These are phyloP conservation scores for Platycercus adscitus DNA, from an alignment of 2,113 vertebrate species.

Conservation along the genomic window DNA sequence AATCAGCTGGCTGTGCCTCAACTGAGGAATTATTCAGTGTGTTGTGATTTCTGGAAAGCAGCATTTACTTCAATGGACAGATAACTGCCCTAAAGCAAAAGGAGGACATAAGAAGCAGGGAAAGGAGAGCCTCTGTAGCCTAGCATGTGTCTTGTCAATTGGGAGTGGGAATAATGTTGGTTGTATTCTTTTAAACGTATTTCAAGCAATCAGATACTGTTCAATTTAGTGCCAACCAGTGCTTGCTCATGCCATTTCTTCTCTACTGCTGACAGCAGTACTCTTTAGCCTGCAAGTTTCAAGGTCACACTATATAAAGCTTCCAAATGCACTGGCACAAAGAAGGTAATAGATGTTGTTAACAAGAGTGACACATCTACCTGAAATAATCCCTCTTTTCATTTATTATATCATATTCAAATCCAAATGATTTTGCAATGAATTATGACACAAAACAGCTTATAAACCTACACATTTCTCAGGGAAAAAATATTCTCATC, in stretches of 20 bases:
- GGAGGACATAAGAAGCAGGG: background rate
- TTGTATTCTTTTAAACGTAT: background rate
- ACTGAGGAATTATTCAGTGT: conserved; percentile 32
- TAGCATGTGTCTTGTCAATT: background rate
- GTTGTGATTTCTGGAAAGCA: conserved; percentile 48
- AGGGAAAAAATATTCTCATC: background rate
- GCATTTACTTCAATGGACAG: conserved; percentile 45
- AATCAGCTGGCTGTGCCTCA: conserved; percentile 55
- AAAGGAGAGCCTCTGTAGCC: background rate
- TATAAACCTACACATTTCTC: background rate
- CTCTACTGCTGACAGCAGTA: background rate
- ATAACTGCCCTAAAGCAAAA: background rate
- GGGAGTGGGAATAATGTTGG: too few relatives aligned
- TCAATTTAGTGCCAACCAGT: background rate
- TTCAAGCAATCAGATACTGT: background rate
- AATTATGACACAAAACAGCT: background rate
- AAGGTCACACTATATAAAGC: conserved; percentile 3
- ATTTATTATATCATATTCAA: conserved; percentile 2
- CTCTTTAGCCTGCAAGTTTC: background rate
- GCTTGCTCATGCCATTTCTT: background rate
- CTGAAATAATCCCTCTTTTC: conserved; percentile 11
- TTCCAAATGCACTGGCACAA: background rate
- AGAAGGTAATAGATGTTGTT: background rate
- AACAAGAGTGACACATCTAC: background rate
- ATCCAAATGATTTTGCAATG: background rate